Evolutionary conservation across 2,888 invertebrate species (phyloP), one percentile per base, ranked within the genome.

Genomic region (Euclidia mi): DNA sequence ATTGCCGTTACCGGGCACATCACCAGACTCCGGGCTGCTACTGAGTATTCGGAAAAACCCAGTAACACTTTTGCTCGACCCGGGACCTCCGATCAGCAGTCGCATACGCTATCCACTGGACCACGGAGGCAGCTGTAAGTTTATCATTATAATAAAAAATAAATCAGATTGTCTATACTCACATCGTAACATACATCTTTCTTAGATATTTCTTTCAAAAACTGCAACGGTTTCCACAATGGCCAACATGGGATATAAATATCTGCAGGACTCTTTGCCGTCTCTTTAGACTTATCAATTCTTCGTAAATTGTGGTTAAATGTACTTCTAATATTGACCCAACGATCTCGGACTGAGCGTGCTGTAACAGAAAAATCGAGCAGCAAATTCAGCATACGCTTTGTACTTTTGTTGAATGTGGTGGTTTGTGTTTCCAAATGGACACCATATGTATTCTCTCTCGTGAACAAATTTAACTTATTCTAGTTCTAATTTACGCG

Each of bases 301-400:
- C 85, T 81, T 1, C 94, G 74, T 6, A 91, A 74, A 34, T 93
- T 93, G 64, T 94, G 90, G 62, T 94, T 91, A 56, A 92, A 94
- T 3, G 94, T 94, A 65, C 92, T 91, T 3, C 94, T 71, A 28
- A 94, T 94, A 62, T 94, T 93, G 4, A 94, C 94, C 94, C 94
- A 94, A 12, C 93, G 83, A 63, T 94, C 92, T 51, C 94, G 72
- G 0, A 94, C 89, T 0, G 92, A 89, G 1, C 93, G 84, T 14
- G 94, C 94, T 94, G 79, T 6, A 82, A 84, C 3, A 55, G 68
- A 75, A 66, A 56, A 92, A 55, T 41, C 68, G 84, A 0, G 91
- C 84, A 9, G 94, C 94, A 53, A 94, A 92, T 55, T 94, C 20
- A 3, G 20, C 20, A 25, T 25, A 25, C 20, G 20, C 20, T 7